Evolutionary conservation across 2,888 invertebrate species (phyloP).

Genomic region (Lamellibrachia satsuma): DNA sequence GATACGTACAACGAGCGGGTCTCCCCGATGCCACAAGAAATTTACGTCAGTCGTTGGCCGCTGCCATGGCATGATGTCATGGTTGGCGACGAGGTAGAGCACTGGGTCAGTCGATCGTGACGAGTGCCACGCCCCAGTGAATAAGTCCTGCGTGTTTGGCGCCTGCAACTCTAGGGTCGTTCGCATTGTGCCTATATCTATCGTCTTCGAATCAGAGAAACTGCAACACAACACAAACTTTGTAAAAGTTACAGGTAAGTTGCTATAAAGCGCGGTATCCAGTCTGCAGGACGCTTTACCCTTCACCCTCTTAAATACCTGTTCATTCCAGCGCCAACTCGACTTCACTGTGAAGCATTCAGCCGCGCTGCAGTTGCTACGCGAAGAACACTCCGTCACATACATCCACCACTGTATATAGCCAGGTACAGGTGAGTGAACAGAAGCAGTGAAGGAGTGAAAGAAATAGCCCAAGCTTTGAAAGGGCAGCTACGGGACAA

Average conservation of each 20-base stretch:
- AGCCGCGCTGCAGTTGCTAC: no score
- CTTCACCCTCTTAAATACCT: no score
- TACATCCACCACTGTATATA: no score
- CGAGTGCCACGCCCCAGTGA: not conserved
- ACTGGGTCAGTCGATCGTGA: not conserved
- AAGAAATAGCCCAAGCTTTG: no score
- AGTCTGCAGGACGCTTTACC: no score
- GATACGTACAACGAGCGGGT: not conserved
- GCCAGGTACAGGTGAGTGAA: no score
- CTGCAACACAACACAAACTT: not conserved
- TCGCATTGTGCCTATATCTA: not conserved
- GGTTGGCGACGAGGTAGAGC: conserved; percentile 6
- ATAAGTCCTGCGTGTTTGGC: not conserved
- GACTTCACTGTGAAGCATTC: no score
- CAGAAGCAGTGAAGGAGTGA: no score
- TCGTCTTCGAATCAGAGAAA: not conserved
- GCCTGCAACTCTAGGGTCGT: not conserved
- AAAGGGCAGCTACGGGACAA: no score
- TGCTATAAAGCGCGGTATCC: not conserved
- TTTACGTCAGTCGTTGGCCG: not conserved
- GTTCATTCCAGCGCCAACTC: no score
- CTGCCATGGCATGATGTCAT: not conserved
- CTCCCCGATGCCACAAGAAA: not conserved
- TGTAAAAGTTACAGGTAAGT: not conserved
- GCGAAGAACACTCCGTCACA: no score